Evolutionary conservation across 2,797 vertebrate species (phyloP), one percentile per base, ranked within the genome.

Genomic region (Sarcoramphus papa): DNA sequence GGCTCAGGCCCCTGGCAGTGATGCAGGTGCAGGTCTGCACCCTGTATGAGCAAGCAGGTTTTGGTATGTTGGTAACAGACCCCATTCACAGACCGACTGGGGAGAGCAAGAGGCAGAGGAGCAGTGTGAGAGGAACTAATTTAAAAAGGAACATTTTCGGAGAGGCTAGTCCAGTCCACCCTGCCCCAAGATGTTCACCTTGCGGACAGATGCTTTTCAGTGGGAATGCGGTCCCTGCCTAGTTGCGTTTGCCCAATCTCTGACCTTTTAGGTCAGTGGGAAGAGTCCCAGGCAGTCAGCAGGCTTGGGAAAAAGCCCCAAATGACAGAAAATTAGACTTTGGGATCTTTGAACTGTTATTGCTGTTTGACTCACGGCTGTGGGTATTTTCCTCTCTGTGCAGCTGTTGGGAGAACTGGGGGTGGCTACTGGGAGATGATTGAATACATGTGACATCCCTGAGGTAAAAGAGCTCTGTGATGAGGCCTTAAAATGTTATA

Each of bases 391-490:
- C 56, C 70, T 96, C 59, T 56, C 70, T n/a, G 41, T 37, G 85
- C 95, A 97, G 95, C 92, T 97, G 96, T 83, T 96, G 94, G 87
- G 96, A 97, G 94, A 96, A 59, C 93, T 86, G 96, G 88, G 86
- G 95, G 95, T 96, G 95, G 96, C 94, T 93, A 65, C 90, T 94
- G 79, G 85, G 91, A 84, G 50, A 91, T 96, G 81, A 97, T 63
- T 92, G 72, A 96, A 94, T 72, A 47, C 88, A 91, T 93, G 78
- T 94, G 93, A 94, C n/a, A 48, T 74, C 93, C 86, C 81, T 80
- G 91, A 92, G 91, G 95, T 96, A 48, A 81, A 91, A 79, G 62
- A 78, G 35, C 41, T 94, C 72, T 81, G 53, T n/a, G 76, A 78
- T 37, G 53, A 89, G 83, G 53, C 59, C 40, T 59, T 47, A 75